Percentiles rank a stretch among this genome's conserved stretches.
Evolutionary conservation across 2,797 vertebrate genomes (phyloP).

Genomic region (Betta splendens): DNA sequence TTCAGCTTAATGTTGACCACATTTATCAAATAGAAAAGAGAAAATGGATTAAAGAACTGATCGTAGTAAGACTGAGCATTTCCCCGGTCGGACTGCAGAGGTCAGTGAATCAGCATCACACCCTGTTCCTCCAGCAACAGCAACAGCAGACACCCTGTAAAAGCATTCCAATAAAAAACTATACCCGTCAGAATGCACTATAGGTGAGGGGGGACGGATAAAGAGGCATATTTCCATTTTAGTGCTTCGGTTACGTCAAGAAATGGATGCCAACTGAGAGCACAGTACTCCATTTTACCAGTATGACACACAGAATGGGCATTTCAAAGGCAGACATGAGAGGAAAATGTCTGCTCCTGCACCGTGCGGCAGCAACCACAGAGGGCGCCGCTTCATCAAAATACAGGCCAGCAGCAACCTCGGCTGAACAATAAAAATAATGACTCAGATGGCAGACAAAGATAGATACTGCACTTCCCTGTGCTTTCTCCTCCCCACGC

Average conservation of each 20-base stretch:
- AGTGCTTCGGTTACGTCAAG: neutral
- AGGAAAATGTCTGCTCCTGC: conserved; percentile 79
- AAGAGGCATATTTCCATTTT: conserved; percentile 5
- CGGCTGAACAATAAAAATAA: conserved; percentile 68
- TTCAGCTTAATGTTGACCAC: neutral
- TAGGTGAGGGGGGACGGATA: neutral
- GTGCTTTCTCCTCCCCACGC: conserved; percentile 44
- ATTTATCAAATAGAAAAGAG: neutral
- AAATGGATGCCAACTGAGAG: conserved; percentile 30
- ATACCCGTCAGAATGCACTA: neutral
- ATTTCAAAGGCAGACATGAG: conserved; percentile 76
- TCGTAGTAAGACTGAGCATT: conserved; percentile 38
- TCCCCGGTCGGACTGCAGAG: conserved; percentile 69
- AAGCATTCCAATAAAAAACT: conserved; percentile 29
- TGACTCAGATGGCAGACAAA: conserved; percentile 72
- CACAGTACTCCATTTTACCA: conserved; percentile 75
- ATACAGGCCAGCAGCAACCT: conserved; percentile 32
- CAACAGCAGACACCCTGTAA: conserved; percentile 49
- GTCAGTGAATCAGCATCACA: conserved; percentile 69
- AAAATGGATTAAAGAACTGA: neutral
- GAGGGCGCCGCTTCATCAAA: conserved; percentile 64
- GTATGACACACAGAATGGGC: conserved; percentile 77
- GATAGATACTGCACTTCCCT: conserved; percentile 64
- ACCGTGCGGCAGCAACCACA: conserved; percentile 35
- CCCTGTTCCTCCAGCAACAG: conserved; percentile 36